Base-by-base conservation (phyloP, 2,888 invertebrate species). In the Nowickia ferox region DNA sequence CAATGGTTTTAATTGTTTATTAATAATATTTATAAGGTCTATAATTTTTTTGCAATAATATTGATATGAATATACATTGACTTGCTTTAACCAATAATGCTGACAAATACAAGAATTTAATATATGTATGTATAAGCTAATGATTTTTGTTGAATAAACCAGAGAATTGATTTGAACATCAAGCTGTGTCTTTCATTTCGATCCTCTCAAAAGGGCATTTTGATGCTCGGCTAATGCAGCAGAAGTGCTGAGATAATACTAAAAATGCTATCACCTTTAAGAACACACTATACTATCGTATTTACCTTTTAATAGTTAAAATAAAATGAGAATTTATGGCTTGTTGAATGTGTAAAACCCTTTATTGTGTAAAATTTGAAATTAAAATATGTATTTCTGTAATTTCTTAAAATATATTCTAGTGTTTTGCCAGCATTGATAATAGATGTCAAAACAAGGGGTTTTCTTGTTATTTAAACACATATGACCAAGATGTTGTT, bases 361-460 rank as follows among this genome's bases (percentile, higher is more conserved):
- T 87, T 88, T 87, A 87, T 86, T 87, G 75, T 77, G 53, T 84
- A 77, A 78, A 77, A 71, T 81, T 78, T 78, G 1, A 75, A 51
- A 69, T 68, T 71, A 65, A 75, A 80, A 80, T 81, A 74, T 48
- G 10, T 59, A 66, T 80, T 22, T 19, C 59, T 66, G 57, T 72
- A 80, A 30, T 65, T 80, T 46, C 51, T 61, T 44, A 59, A 66
- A 65, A 30, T 84, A 63, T 63, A 51, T 79, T 69, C 76, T 48
- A 66, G 63, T 65, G 79, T 53, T 51, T 69, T 71, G 57, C 78
- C 76, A 75, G 59, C 65, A 84, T 63, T 82, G 44, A 30, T 9
- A 15, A 55, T 69, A 77, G 76, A 80, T 69, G 63, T 66, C 42
- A 10, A 30, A 75, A 71, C 44, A 81, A 87, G 72, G 81, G 85